Percentiles rank a stretch among this genome's conserved stretches.
phyloP scores from a whole-genome alignment of 2,888 invertebrate genomes.

The Drosophila subsilvestris region DNA sequence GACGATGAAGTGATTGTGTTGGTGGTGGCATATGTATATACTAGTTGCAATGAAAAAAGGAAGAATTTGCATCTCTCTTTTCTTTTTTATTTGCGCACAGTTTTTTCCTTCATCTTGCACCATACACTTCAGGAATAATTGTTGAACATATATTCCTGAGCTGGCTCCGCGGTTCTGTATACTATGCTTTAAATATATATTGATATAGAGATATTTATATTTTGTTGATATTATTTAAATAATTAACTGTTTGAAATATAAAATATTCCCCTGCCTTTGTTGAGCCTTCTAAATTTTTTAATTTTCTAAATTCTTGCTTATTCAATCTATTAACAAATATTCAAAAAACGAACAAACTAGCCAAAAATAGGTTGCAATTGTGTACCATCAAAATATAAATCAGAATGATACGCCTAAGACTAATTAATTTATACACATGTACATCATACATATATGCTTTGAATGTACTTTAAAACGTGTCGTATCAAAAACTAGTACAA shows the following conservation, averaged over 20 bases:
- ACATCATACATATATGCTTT: slow-evolving; percentile 7
- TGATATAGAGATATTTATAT: no score
- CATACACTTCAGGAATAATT: no score
- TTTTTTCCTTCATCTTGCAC: no score
- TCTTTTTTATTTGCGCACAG: no score
- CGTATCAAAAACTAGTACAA: slow-evolving; percentile 76
- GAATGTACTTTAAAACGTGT: slow-evolving; percentile 62
- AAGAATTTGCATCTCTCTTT: no score
- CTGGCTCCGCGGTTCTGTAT: no score
- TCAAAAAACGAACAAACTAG: slow-evolving; percentile 30
- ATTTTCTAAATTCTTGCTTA: slow-evolving; percentile 1
- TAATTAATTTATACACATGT: slow-evolving; percentile 51
- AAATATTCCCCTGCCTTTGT: not conserved
- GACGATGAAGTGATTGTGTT: no score
- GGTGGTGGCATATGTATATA: no score
- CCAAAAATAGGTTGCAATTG: slow-evolving; percentile 29
- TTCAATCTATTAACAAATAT: slow-evolving; percentile 40
- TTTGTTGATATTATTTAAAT: no score
- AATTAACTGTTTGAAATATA: not conserved
- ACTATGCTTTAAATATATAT: no score
- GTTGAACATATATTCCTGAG: no score
- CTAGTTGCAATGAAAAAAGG: no score
- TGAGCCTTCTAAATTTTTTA: slow-evolving; percentile 7
- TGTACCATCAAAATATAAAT: not conserved
- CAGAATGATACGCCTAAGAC: slow-evolving; percentile 4